Evolutionary conservation across 2,888 invertebrate species (phyloP), one percentile per base, ranked within the genome.

Genomic region (Lysandra bellargus): DNA sequence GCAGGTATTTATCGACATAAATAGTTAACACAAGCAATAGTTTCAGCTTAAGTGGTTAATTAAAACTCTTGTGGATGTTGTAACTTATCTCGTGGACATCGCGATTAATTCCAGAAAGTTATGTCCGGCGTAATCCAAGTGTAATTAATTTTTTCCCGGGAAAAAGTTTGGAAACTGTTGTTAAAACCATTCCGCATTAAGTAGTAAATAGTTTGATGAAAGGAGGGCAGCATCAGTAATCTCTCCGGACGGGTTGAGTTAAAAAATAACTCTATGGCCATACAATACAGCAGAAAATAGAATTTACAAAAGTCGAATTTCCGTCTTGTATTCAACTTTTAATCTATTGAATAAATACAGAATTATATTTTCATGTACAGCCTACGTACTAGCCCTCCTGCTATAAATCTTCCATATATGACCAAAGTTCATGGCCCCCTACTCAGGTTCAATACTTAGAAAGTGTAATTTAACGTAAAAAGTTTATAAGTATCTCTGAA

Each of bases 101-200:
- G 33, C 69, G 53, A 76, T 76, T 76, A 76, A 76, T 57, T 30
- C 49, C 23, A 57, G 9, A 57, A 76, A 57, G 76, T 57, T 76
- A 1, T 23, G 4, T 49, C 76, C 2, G 57, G 1, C 14, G 30
- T 76, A 76, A 76, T 76, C 76, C 76, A 33, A 57, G 33, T 76
- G 33, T 76, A 76, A 76, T 76, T 76, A 76, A 57, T 76, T 57
- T 76, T 76, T 76, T 57, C 12, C 33, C 69, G 64, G 33, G 69
- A 14, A 37, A 64, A 37, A 69, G 69, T 69, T 69, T 17, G 33
- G 17, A 69, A 33, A 17, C 14, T 37, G 14, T 69, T 5, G 4
- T 69, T 7, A 69, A 69, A 69, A 2, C 69, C 33, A 14, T 37
- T 9, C 64, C 9, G 12, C 33, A 69, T 4, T 69, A 37, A 69